Percentiles rank a stretch among this genome's conserved stretches.
Evolutionary conservation across 1,140 invertebrate genomes (phyloP).

Genomic region (Alviniconcha marisindica): DNA sequence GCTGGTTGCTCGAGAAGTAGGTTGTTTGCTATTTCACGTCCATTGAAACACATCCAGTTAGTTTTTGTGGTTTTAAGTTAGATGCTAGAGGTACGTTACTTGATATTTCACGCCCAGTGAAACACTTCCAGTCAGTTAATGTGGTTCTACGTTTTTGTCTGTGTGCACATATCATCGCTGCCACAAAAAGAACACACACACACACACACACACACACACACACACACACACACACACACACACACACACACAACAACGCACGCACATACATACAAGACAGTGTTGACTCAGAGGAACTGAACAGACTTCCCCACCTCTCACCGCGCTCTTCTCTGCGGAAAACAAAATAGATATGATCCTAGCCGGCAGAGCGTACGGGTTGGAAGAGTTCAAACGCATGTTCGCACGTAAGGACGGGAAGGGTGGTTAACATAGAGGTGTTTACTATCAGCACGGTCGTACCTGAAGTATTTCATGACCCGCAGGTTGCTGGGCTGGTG

Average conservation of each 20-base stretch:
- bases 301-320: not conserved
- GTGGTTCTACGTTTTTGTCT: too few relatives aligned
- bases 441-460: not conserved
- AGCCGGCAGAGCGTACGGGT: too few relatives aligned
- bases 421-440: not conserved
- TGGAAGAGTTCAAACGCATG: not conserved
- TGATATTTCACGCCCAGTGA: too few relatives aligned
- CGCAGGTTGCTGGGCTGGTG: not conserved
- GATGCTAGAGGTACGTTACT: too few relatives aligned
- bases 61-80: not conserved
- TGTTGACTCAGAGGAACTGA: not conserved
- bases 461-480: not conserved
- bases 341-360: too few relatives aligned
- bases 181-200: too few relatives aligned
- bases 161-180: too few relatives aligned
- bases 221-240: too few relatives aligned
- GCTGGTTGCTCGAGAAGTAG: not conserved
- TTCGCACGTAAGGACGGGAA: not conserved
- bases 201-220: too few relatives aligned
- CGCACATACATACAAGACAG: not conserved
- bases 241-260: too few relatives aligned
- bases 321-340: not conserved
- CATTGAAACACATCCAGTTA: not conserved
- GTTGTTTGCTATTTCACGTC: not conserved
- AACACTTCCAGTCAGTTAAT: too few relatives aligned